These are phyloP conservation scores for Ypsolopha scabrella DNA, from an alignment of 2,888 invertebrate species.

Conservation along the genomic window DNA sequence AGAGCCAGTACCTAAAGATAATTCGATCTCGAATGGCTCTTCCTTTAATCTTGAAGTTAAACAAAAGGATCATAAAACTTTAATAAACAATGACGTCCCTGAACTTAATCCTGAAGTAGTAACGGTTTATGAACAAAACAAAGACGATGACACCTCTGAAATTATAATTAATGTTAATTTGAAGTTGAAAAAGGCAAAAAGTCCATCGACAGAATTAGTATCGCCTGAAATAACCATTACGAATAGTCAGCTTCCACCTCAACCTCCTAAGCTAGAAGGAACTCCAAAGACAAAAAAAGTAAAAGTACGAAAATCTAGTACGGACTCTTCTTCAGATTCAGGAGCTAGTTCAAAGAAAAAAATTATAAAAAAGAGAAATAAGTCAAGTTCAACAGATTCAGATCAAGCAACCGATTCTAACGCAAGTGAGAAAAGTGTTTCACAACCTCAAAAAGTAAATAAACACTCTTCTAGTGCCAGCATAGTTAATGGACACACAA, in stretches of 20 bases:
- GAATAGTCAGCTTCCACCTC: constrained; percentile 60
- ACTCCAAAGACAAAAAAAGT: constrained; percentile 38
- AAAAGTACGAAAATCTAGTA: constrained; percentile 50
- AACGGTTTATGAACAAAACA: constrained; percentile 42
- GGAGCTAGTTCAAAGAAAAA: constrained; percentile 42
- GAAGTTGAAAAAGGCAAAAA: constrained; percentile 52
- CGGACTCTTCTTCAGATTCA: constrained; percentile 49
- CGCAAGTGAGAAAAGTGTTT: constrained; percentile 28
- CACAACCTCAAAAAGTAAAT: constrained; percentile 26
- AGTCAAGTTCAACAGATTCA: constrained; percentile 58
- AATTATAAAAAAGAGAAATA: constrained; percentile 48
- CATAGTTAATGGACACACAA: constrained; percentile 33
- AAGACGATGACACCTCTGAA: constrained; percentile 51
- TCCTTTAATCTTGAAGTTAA: constrained; percentile 28
- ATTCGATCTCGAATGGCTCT: constrained; percentile 4
- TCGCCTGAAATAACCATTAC: constrained; percentile 54
- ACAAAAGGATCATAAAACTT: constrained; percentile 17
- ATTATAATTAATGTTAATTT: constrained; percentile 58
- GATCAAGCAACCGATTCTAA: constrained; percentile 39
- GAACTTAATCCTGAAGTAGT: constrained; percentile 33
- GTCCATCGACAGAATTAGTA: constrained; percentile 40
- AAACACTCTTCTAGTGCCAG: constrained; percentile 33
- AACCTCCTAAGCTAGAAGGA: constrained; percentile 57
- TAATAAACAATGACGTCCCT: constrained; percentile 3
- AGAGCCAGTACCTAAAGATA: constrained; percentile 40